phyloP scores from a whole-genome alignment of 2,797 vertebrate genomes.

The Microhierax caerulescens region DNA sequence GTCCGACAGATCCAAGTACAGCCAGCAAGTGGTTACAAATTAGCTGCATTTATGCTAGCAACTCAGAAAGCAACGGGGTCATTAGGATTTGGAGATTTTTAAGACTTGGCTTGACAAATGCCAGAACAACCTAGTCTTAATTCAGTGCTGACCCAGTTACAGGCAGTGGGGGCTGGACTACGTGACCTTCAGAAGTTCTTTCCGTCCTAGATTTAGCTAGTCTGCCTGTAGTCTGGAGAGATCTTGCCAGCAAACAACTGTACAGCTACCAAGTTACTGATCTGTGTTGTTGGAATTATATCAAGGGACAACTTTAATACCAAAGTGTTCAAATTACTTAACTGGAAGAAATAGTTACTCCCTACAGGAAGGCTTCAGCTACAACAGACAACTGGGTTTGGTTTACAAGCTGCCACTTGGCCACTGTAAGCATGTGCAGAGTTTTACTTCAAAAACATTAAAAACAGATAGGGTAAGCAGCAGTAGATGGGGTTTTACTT shows the following conservation, averaged over 20 bases:
- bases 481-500: neutral
- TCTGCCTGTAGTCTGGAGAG: neutral
- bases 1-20: neutral
- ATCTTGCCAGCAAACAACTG: neutral
- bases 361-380: neutral
- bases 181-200: neutral
- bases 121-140: neutral
- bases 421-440: accelerated
- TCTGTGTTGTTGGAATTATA: neutral
- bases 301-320: neutral
- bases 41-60: neutral
- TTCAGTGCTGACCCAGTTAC: neutral
- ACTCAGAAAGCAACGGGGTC: neutral
- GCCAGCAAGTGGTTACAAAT: neutral
- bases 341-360: neutral
- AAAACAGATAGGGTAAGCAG: neutral
- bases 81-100: neutral
- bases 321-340: neutral
- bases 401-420: neutral
- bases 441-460: neutral
- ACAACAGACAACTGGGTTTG: neutral
- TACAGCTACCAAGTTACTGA: neutral
- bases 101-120: neutral
- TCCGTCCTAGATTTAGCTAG: neutral
- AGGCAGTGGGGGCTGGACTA: neutral